A percentile compares a stretch with the other conserved stretches of the same genome.
phyloP scores from a whole-genome alignment of 2,888 invertebrate species.

The Cataglyphis livida region DNA sequence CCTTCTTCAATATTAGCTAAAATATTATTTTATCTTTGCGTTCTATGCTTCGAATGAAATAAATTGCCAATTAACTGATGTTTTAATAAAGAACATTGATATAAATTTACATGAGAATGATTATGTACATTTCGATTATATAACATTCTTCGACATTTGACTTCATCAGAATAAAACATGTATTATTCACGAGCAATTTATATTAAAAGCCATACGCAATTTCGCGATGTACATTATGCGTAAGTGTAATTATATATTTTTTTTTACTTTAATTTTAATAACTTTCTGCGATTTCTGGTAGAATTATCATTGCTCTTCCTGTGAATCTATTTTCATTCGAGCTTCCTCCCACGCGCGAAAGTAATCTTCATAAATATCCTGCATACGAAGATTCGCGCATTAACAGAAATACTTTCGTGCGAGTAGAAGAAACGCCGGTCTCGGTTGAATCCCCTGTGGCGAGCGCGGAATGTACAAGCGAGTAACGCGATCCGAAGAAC shows the following conservation, averaged over 20 bases:
- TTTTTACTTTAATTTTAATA: conserved; percentile 1
- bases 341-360: not conserved
- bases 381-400: not conserved
- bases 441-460: conserved; percentile 17
- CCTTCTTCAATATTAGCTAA: not conserved
- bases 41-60: not conserved
- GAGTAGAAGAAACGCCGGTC: conserved; percentile 22
- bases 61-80: conserved; percentile 20
- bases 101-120: conserved; percentile 20
- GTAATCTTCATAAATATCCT: conserved; percentile 44
- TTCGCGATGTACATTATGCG: not conserved
- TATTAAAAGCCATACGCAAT: not conserved
- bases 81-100: conserved; percentile 26
- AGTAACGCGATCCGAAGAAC: conserved; percentile 42
- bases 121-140: not conserved
- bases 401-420: conserved; percentile 20
- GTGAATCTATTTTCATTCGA: not conserved
- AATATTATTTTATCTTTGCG: not conserved
- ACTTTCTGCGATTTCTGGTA: not conserved
- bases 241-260: not conserved
- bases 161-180: not conserved
- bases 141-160: not conserved
- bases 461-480: conserved; percentile 5
- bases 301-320: not conserved
- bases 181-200: not conserved